A percentile compares a stretch with the other conserved stretches of the same genome.
These are phyloP conservation scores for Nyctibius grandis DNA, from an alignment of 2,797 vertebrate species.

Conservation along the genomic window DNA sequence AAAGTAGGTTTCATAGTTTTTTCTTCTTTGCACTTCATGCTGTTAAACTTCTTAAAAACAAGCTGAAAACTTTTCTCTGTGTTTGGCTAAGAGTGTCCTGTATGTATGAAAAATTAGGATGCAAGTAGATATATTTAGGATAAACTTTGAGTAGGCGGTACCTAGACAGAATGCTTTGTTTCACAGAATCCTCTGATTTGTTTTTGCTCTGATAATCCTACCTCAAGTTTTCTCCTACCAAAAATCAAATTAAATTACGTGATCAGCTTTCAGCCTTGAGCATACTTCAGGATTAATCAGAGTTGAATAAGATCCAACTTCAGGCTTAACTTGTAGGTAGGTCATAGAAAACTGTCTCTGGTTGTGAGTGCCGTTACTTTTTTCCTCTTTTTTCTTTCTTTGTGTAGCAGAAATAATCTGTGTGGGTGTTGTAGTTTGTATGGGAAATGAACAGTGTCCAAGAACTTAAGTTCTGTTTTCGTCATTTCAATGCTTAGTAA, in stretches of 20 bases:
- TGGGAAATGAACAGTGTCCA: neutral
- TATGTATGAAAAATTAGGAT: neutral
- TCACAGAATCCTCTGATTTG: neutral
- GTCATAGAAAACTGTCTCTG: neutral
- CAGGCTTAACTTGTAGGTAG: neutral
- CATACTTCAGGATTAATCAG: neutral
- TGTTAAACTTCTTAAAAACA: neutral
- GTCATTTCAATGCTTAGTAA: neutral
- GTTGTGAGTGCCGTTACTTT: neutral
- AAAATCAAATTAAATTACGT: neutral
- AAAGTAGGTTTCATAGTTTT: slow-evolving; percentile 79
- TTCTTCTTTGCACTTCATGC: slow-evolving; percentile 11
- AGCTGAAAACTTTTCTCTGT: neutral
- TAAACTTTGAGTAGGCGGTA: neutral
- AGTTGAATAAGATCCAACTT: neutral
- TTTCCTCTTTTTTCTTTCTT: neutral
- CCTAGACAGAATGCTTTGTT: neutral
- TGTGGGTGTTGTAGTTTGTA: neutral
- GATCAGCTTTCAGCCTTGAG: neutral
- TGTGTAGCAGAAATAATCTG: neutral
- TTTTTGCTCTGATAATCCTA: slow-evolving; percentile 7
- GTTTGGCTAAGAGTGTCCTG: neutral
- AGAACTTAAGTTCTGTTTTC: neutral
- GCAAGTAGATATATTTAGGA: neutral
- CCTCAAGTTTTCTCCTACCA: neutral